Conservation (phyloP, 2,797 vertebrate species). For the Borostomias antarcticus region DNA sequence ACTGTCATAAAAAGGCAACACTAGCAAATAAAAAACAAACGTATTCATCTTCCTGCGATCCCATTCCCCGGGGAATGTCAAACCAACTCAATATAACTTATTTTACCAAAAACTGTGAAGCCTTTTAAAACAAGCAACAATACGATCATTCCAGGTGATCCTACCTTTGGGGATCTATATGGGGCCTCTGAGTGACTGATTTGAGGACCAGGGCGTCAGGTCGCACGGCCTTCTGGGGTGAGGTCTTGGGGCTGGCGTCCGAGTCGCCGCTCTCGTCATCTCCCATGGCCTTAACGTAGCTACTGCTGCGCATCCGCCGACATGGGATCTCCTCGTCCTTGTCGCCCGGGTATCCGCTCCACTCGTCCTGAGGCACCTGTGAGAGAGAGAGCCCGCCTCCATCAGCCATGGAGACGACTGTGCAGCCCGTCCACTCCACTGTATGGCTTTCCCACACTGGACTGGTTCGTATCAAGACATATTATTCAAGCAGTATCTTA, state of each 20-base stretch:
- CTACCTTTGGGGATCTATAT: conserved; percentile 92
- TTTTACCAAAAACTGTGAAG: too few relatives aligned
- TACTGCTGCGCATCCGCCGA: conserved; percentile 96
- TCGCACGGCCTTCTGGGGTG: conserved; percentile 85
- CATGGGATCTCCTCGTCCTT: conserved; percentile 97
- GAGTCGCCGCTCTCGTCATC: conserved; percentile 97
- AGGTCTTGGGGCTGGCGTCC: conserved; percentile 91
- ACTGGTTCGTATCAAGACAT: background rate
- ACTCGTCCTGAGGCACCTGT: conserved; percentile 98
- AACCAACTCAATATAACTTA: background rate
- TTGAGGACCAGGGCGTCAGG: conserved; percentile 90
- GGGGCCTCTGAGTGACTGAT: conserved; percentile 88
- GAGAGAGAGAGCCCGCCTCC: conserved; percentile 8
- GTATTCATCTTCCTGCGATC: too few relatives aligned
- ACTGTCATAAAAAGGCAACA: too few relatives aligned
- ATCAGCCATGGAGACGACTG: too few relatives aligned
- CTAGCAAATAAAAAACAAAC: too few relatives aligned
- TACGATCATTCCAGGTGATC: conserved; percentile 26
- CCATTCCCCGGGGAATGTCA: background rate
- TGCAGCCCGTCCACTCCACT: too few relatives aligned
- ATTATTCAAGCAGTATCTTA: background rate
- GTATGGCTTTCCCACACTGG: background rate
- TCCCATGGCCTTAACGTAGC: conserved; percentile 99
- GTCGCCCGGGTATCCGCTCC: conserved; percentile 90
- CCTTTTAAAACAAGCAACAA: background rate